phyloP scores from a whole-genome alignment of 37 sponge, comb jelly and placozoan species.

The Haliclona indistincta region DNA sequence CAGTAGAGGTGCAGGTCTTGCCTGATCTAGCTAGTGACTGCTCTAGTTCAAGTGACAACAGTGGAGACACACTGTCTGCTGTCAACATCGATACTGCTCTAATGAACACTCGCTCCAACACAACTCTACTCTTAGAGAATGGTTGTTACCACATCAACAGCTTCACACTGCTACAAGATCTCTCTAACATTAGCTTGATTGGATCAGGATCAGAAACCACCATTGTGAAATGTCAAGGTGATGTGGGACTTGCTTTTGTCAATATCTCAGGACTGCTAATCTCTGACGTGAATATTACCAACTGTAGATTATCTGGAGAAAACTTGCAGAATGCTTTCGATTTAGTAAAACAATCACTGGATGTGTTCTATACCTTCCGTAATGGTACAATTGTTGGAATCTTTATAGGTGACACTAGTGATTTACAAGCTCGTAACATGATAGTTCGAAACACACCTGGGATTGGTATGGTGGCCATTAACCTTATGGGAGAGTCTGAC shows the following conservation, averaged over 20 bases:
- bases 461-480: conserved; percentile 14
- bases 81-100: not conserved
- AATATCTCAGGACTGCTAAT: not conserved
- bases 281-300: not conserved
- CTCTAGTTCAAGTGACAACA: too few species aligned
- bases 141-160: not conserved
- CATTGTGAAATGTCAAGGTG: not conserved
- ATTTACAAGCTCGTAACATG: not conserved
- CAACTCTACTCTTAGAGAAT: not conserved
- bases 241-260: conserved; percentile 8
- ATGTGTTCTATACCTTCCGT: not conserved
- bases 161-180: not conserved
- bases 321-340: not conserved
- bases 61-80: not conserved
- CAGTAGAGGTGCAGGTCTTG: too few species aligned
- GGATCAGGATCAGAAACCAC: not conserved
- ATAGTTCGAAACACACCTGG: not conserved
- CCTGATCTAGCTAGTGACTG: too few species aligned
- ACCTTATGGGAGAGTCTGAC: conserved; percentile 4
- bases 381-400: not conserved
- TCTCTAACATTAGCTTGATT: not conserved
- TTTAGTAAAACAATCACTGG: not conserved
- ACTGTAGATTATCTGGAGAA: not conserved
- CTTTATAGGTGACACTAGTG: conserved; percentile 1
- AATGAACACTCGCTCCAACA: too few species aligned